Percentiles rank a stretch among this genome's conserved stretches.
Conservation (phyloP, 2,113 vertebrate species). For the Ariopsis seemanni region DNA sequence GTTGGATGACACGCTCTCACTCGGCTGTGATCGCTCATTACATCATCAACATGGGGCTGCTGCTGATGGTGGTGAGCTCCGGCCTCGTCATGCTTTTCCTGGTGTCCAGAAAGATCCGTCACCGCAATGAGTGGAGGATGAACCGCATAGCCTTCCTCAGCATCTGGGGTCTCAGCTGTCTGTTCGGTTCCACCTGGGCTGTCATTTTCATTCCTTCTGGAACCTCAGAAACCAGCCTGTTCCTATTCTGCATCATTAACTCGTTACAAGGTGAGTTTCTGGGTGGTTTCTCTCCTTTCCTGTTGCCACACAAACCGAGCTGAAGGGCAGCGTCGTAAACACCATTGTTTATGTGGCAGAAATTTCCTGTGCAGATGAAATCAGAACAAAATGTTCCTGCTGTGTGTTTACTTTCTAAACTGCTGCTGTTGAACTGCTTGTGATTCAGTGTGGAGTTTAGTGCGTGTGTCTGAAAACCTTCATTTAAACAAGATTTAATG, state of each 20-base stretch:
- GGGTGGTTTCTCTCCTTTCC: neutral
- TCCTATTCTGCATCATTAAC: constrained; percentile 72
- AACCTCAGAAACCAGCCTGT: constrained; percentile 56
- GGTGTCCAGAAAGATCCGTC: constrained; percentile 64
- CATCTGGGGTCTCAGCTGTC: constrained; percentile 76
- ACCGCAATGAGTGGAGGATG: constrained; percentile 65
- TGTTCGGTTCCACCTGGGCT: constrained; percentile 72
- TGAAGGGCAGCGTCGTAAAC: neutral
- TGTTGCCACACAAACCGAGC: neutral
- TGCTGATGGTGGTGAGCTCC: constrained; percentile 59
- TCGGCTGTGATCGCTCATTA: constrained; percentile 62
- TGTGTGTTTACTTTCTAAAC: neutral
- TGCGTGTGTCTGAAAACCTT: neutral
- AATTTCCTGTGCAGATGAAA: constrained; percentile 13
- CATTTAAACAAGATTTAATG: neutral
- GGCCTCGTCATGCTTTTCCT: constrained; percentile 69
- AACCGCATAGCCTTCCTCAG: constrained; percentile 69
- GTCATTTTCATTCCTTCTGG: constrained; percentile 66
- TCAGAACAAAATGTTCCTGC: constrained; percentile 6
- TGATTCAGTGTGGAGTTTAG: neutral
- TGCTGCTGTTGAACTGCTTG: neutral
- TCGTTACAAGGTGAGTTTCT: constrained; percentile 71
- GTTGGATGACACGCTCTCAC: constrained; percentile 65
- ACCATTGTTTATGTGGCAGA: constrained; percentile 53
- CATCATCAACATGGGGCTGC: constrained; percentile 59